Conservation (phyloP, 2,113 vertebrate species). For the Alligator sinensis region DNA sequence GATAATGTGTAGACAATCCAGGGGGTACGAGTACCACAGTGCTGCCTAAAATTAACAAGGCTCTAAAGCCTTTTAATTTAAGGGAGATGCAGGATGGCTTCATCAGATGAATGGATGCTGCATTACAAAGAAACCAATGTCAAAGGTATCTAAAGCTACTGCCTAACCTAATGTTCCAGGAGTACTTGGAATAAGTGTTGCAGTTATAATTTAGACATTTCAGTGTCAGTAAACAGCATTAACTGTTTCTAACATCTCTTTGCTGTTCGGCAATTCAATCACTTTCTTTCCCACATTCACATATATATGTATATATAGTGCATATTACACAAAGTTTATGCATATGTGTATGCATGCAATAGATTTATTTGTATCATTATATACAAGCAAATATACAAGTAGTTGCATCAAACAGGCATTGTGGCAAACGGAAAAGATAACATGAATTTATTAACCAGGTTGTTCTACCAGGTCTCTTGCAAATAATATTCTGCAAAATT, state of each 20-base stretch:
- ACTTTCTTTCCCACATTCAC: neutral
- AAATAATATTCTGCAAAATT: neutral
- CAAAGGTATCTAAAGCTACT: neutral
- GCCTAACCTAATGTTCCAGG: neutral
- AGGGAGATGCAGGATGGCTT: neutral
- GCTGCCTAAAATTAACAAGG: no score
- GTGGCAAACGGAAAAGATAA: neutral
- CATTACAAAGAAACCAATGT: neutral
- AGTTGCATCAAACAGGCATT: neutral
- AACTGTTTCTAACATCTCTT: neutral
- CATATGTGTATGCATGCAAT: neutral
- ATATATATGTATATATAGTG: neutral
- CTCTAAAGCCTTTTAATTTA: neutral
- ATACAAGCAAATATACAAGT: neutral
- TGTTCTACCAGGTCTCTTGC: neutral
- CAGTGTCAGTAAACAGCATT: neutral
- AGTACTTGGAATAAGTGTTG: neutral
- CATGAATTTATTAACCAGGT: neutral
- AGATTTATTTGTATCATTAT: neutral
- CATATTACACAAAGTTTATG: neutral
- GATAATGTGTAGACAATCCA: no score
- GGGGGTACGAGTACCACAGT: no score
- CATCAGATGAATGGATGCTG: neutral
- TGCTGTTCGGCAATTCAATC: neutral
- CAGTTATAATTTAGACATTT: neutral